phyloP scores from a whole-genome alignment of 2,888 invertebrate species.

The Thereva unica region DNA sequence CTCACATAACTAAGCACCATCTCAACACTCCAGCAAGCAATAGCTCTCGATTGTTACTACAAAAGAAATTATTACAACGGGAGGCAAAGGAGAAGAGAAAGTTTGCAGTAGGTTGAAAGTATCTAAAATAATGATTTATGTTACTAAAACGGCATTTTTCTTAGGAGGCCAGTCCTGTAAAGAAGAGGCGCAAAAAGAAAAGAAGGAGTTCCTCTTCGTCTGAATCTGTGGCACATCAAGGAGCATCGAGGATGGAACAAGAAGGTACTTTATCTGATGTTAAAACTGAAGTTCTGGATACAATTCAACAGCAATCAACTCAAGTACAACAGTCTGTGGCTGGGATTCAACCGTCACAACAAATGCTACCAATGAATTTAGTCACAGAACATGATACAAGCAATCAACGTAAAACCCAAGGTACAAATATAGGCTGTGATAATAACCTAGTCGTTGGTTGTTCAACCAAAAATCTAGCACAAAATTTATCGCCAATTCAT shows the following conservation, averaged over 20 bases:
- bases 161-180: slow-evolving; percentile 55
- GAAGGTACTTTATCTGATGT: slow-evolving; percentile 36
- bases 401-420: slow-evolving; percentile 43
- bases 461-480: slow-evolving; percentile 39
- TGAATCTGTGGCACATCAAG: slow-evolving; percentile 47
- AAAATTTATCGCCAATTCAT: slow-evolving; percentile 35
- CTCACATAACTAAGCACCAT: slow-evolving; percentile 48
- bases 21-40: slow-evolving; percentile 41
- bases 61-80: slow-evolving; percentile 71
- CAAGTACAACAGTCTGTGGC: slow-evolving; percentile 26
- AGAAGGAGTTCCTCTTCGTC: slow-evolving; percentile 57
- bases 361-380: slow-evolving; percentile 56
- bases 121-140: background rate
- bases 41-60: slow-evolving; percentile 54
- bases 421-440: slow-evolving; percentile 45
- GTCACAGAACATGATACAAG: slow-evolving; percentile 47
- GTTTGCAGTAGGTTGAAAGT: slow-evolving; percentile 49
- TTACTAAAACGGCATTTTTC: slow-evolving; percentile 6
- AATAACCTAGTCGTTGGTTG: slow-evolving; percentile 43
- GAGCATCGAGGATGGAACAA: slow-evolving; percentile 20
- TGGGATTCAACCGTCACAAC: slow-evolving; percentile 46
- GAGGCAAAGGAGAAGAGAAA: slow-evolving; percentile 65
- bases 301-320: slow-evolving; percentile 20
- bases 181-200: slow-evolving; percentile 58
- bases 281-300: slow-evolving; percentile 37